phyloP scores from a whole-genome alignment of 2,888 invertebrate species.

The Megastigmus dorsalis region DNA sequence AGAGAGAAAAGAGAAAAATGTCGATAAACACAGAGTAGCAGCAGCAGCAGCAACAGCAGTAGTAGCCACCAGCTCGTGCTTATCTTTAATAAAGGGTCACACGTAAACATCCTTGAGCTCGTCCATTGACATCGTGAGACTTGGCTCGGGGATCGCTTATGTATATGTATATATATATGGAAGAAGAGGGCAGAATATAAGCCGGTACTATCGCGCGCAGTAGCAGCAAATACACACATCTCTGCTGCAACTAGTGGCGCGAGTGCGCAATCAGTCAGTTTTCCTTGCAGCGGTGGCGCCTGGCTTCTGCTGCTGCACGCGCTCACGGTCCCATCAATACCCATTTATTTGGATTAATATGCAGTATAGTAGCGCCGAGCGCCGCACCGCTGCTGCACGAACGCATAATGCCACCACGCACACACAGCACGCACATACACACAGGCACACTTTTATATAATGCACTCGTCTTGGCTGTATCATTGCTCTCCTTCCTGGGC shows the following conservation, averaged over 20 bases:
- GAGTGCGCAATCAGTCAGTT: slow-evolving; percentile 20
- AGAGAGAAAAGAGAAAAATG: not conserved
- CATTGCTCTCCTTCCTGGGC: not conserved
- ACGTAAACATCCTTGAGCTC: slow-evolving; percentile 11
- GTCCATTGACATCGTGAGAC: slow-evolving; percentile 55
- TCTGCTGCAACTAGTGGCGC: too few relatives aligned
- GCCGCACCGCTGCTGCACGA: slow-evolving; percentile 30
- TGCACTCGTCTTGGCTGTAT: not conserved
- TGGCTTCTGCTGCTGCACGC: not conserved
- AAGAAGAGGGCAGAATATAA: too few relatives aligned
- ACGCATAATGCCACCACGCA: not conserved
- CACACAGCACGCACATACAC: not conserved
- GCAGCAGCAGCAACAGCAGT: too few relatives aligned
- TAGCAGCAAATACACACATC: slow-evolving; percentile 12
- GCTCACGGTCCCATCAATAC: not conserved
- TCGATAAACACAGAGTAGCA: not conserved
- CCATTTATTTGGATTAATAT: slow-evolving; percentile 47
- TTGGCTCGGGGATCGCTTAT: slow-evolving; percentile 33
- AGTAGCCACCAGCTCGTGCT: slow-evolving; percentile 11
- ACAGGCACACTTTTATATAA: slow-evolving; percentile 27
- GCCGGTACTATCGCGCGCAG: slow-evolving; percentile 2
- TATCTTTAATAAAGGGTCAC: slow-evolving; percentile 31
- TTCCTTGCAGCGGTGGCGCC: slow-evolving; percentile 34
- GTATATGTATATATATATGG: not conserved
- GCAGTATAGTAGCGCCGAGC: slow-evolving; percentile 12